Evolutionary conservation across 2,888 invertebrate genomes (phyloP).

Genomic region (Nemotelus pantherinus): DNA sequence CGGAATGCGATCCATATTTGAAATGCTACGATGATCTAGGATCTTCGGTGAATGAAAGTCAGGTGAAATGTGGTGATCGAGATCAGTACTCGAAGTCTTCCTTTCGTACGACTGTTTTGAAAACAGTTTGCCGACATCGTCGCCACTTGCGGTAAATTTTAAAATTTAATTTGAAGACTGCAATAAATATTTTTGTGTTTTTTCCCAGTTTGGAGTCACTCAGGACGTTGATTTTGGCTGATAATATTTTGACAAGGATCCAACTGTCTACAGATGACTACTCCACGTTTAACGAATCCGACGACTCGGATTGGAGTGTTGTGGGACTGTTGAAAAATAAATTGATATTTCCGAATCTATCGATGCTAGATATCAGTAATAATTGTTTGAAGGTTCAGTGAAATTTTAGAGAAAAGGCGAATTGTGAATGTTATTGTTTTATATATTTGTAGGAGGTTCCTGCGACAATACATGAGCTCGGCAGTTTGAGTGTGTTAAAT

Average conservation of each 20-base stretch:
- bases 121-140: slow-evolving; percentile 86
- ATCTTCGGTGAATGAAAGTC: slow-evolving; percentile 17
- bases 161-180: not conserved
- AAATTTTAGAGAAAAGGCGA: not conserved
- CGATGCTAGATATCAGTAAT: slow-evolving; percentile 93
- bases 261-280: slow-evolving; percentile 85
- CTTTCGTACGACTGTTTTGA: slow-evolving; percentile 77
- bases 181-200: not conserved
- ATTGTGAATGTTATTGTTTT: not conserved
- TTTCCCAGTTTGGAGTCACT: slow-evolving; percentile 59
- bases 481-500: slow-evolving; percentile 91
- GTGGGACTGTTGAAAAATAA: slow-evolving; percentile 70
- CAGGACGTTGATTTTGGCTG: slow-evolving; percentile 74
- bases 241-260: slow-evolving; percentile 84
- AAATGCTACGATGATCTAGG: slow-evolving; percentile 72
- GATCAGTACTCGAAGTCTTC: slow-evolving; percentile 59
- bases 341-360: slow-evolving; percentile 90
- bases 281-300: slow-evolving; percentile 70
- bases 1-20: slow-evolving; percentile 72
- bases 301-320: slow-evolving; percentile 73
- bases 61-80: slow-evolving; percentile 44
- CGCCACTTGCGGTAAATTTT: slow-evolving; percentile 74
- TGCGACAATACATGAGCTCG: slow-evolving; percentile 82
- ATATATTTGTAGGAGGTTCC: slow-evolving; percentile 73
- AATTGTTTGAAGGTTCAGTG: slow-evolving; percentile 72